These are phyloP conservation scores for Labroides dimidiatus DNA, from an alignment of 2,797 vertebrate species.

Conservation along the genomic window DNA sequence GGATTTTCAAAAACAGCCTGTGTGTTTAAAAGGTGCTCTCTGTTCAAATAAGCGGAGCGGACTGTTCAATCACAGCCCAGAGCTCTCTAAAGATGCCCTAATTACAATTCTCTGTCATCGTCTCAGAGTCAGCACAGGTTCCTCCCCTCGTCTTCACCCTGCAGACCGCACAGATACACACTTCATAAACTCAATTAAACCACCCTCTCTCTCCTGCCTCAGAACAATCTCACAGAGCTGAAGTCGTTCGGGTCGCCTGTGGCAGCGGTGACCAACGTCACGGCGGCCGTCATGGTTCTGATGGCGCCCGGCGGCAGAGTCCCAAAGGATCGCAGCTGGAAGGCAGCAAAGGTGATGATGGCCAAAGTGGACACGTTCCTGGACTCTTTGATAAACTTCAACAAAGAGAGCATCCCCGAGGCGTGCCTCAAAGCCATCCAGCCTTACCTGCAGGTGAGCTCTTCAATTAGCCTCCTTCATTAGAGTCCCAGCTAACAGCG, in stretches of 20 bases:
- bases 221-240: conserved; percentile 96
- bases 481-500: background rate
- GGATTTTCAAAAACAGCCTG: conserved; percentile 67
- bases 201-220: conserved; percentile 34
- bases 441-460: conserved; percentile 87
- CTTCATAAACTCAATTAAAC: conserved; percentile 66
- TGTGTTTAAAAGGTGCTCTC: conserved; percentile 74
- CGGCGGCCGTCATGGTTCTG: conserved; percentile 94
- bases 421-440: conserved; percentile 92
- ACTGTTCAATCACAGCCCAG: conserved; percentile 73
- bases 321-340: conserved; percentile 96
- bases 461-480: conserved; percentile 20
- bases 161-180: conserved; percentile 48
- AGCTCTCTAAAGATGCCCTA: conserved; percentile 73
- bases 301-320: conserved; percentile 87
- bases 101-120: conserved; percentile 77
- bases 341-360: conserved; percentile 92
- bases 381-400: conserved; percentile 90
- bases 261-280: conserved; percentile 91
- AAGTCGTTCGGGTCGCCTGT: conserved; percentile 95
- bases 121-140: conserved; percentile 73
- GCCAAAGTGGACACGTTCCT: conserved; percentile 92
- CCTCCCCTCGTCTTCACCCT: conserved; percentile 6
- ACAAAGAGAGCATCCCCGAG: conserved; percentile 96
- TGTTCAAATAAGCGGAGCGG: conserved; percentile 77